A percentile compares a stretch with the other conserved stretches of the same genome.
Evolutionary conservation across 2,888 invertebrate genomes (phyloP).

Genomic region (Synanthedon vespiformis): DNA sequence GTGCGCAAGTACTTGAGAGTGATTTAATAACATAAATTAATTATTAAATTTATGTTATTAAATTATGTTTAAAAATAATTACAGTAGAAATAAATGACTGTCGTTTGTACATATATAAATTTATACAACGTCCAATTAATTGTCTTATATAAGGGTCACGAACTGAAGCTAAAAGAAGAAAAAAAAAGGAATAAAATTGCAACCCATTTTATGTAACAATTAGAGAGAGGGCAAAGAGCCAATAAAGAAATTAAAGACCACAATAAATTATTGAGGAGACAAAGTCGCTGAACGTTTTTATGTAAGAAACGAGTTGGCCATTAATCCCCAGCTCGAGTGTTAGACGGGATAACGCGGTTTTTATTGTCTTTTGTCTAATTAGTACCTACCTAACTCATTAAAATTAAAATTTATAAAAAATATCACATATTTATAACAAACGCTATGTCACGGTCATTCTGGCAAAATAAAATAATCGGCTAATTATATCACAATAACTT

Average conservation of each 20-base stretch:
- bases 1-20: too few relatives aligned
- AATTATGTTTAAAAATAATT: too few relatives aligned
- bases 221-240: constrained; percentile 28
- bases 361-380: constrained; percentile 14
- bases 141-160: too few relatives aligned
- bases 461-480: too few relatives aligned
- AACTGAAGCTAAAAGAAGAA: background rate
- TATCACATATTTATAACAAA: too few relatives aligned
- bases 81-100: too few relatives aligned
- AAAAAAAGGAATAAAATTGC: background rate
- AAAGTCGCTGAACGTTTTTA: constrained; percentile 35
- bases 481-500: too few relatives aligned
- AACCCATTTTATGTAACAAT: constrained; percentile 39
- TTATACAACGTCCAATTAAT: too few relatives aligned
- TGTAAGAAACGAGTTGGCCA: constrained; percentile 24
- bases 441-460: too few relatives aligned
- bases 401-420: background rate
- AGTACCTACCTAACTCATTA: background rate
- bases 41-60: too few relatives aligned
- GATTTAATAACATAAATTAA: too few relatives aligned
- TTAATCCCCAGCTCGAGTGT: constrained; percentile 32
- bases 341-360: constrained; percentile 31
- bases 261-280: constrained; percentile 47
- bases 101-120: too few relatives aligned
- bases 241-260: constrained; percentile 18